A percentile compares a stretch with the other conserved stretches of the same genome.
Evolutionary conservation across 1,140 invertebrate species (phyloP).

Genomic region (Bicyclus anynana): DNA sequence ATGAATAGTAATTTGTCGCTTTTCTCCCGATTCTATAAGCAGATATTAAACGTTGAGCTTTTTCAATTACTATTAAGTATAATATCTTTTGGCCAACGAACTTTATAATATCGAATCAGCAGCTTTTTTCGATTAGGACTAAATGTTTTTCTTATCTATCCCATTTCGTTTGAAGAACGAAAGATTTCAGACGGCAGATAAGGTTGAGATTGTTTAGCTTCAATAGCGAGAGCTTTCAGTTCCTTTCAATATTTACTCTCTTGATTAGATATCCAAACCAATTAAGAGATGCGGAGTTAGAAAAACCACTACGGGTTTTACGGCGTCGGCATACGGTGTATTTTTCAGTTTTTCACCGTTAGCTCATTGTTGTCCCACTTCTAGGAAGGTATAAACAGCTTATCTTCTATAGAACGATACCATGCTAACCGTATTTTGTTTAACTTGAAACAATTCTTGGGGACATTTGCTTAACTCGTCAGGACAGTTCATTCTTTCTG

Average conservation of each 20-base stretch:
- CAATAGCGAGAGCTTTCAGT: slow-evolving; percentile 13
- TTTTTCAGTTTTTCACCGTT: no score
- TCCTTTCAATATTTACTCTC: slow-evolving; percentile 17
- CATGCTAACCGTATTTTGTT: no score
- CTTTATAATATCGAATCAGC: not conserved
- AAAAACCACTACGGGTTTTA: not conserved
- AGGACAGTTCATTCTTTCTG: no score
- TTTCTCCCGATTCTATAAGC: not conserved
- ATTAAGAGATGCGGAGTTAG: slow-evolving; percentile 4
- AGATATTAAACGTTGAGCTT: not conserved
- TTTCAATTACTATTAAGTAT: not conserved
- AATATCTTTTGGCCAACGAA: not conserved
- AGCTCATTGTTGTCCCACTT: no score
- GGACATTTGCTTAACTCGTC: no score
- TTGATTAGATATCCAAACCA: slow-evolving; percentile 16
- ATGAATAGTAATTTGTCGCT: not conserved
- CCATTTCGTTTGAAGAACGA: slow-evolving; percentile 8
- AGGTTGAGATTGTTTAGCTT: slow-evolving; percentile 9
- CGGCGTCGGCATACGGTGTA: no score
- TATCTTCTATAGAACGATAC: no score
- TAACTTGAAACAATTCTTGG: no score
- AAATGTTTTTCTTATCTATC: slow-evolving; percentile 12
- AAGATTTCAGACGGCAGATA: slow-evolving; percentile 12
- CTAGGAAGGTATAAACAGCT: no score
- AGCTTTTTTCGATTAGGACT: not conserved